phyloP scores from a whole-genome alignment of 1,140 invertebrate species.

The Orchesella cincta region DNA sequence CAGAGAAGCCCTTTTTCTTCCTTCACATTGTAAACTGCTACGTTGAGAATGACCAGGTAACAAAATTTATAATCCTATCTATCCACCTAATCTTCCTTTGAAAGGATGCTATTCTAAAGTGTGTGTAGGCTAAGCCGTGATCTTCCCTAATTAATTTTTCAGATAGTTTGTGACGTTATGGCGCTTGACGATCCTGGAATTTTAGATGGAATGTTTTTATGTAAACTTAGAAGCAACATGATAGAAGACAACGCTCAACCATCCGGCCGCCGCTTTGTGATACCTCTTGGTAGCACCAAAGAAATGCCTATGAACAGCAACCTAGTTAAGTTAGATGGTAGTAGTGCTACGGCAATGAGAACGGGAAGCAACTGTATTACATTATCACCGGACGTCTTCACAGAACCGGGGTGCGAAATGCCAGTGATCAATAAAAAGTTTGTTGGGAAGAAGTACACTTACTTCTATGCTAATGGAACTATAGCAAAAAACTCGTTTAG shows the following conservation, averaged over 20 bases:
- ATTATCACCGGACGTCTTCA: constrained; percentile 34
- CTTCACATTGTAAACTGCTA: constrained; percentile 64
- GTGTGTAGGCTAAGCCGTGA: background rate
- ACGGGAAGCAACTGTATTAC: constrained; percentile 39
- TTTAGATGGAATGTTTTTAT: constrained; percentile 56
- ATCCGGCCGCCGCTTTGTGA: constrained; percentile 51
- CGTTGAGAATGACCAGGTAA: constrained; percentile 57
- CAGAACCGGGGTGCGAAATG: constrained; percentile 51
- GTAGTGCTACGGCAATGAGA: constrained; percentile 44
- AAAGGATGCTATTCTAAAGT: background rate
- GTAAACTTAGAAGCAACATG: constrained; percentile 52
- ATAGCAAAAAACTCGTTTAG: constrained; percentile 26
- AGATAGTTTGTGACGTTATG: constrained; percentile 55
- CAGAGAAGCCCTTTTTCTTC: constrained; percentile 59
- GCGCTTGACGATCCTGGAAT: constrained; percentile 55
- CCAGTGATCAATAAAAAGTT: constrained; percentile 55
- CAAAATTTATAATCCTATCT: background rate
- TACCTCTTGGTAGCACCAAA: constrained; percentile 51
- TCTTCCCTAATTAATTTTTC: constrained; percentile 30
- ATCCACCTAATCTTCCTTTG: background rate
- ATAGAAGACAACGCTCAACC: constrained; percentile 52
- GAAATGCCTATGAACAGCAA: constrained; percentile 40
- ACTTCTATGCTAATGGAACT: constrained; percentile 55
- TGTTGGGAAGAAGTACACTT: constrained; percentile 55
- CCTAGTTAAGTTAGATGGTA: constrained; percentile 30